Evolutionary conservation across 2,797 vertebrate species (phyloP).

Genomic region (Mormyrus proboscirostris): DNA sequence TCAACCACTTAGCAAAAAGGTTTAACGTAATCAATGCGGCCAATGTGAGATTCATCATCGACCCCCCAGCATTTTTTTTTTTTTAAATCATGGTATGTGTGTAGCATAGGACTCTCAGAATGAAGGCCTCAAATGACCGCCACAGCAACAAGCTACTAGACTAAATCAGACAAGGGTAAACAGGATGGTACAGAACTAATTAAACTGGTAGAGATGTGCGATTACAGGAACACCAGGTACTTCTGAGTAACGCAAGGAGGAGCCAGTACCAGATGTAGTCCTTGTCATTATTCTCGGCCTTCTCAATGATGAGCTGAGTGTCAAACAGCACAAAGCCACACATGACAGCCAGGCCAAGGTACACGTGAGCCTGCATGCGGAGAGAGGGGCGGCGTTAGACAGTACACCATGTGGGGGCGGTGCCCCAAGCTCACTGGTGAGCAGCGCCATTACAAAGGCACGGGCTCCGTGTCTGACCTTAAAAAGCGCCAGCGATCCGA

Average conservation of each 20-base stretch:
- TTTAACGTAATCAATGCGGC: background rate
- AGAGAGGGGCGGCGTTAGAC: background rate
- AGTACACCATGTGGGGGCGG: background rate
- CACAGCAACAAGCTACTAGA: background rate
- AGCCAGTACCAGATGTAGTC: slow-evolving; percentile 99
- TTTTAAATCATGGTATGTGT: background rate
- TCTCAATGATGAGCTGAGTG: slow-evolving; percentile 97
- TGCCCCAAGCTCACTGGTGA: background rate
- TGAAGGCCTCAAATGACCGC: background rate
- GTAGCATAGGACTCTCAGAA: background rate
- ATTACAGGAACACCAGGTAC: background rate
- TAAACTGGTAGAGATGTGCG: background rate
- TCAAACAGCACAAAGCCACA: slow-evolving; percentile 98
- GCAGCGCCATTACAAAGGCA: background rate
- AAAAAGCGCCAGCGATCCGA: slow-evolving; percentile 77
- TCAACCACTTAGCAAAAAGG: background rate
- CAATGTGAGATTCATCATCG: background rate
- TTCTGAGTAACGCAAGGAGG: slow-evolving; percentile 63
- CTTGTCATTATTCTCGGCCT: slow-evolving; percentile 89
- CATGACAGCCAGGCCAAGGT: slow-evolving; percentile 83
- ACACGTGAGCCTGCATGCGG: slow-evolving; percentile 74
- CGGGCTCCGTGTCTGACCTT: slow-evolving; percentile 58
- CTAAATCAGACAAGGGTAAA: background rate
- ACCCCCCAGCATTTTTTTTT: background rate
- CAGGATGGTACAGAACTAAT: background rate